These are phyloP conservation scores for Myzus persicae DNA, from an alignment of 1,140 invertebrate genomes.

Conservation along the genomic window DNA sequence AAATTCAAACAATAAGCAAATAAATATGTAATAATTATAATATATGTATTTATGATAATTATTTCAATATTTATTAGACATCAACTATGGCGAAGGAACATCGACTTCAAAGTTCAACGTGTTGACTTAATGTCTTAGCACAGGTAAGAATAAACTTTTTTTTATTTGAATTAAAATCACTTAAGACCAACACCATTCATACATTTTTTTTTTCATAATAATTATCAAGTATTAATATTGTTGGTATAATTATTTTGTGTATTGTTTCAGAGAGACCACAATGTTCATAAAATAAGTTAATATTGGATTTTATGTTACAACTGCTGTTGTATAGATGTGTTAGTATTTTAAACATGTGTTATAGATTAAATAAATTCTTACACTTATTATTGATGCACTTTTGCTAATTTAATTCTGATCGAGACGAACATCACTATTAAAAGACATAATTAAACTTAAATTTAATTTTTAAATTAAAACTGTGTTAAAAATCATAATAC, in stretches of 20 bases:
- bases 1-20: too few species aligned
- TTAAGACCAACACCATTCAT: neutral
- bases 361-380: neutral
- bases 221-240: too few species aligned
- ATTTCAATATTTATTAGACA: neutral
- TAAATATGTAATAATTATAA: too few species aligned
- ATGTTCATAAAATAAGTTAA: neutral
- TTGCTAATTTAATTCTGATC: neutral
- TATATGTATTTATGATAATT: too few species aligned
- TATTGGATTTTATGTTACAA: neutral
- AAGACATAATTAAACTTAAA: neutral
- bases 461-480: neutral
- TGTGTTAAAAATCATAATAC: neutral
- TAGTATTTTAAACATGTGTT: neutral
- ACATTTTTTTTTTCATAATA: neutral
- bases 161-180: neutral
- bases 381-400: neutral
- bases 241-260: neutral
- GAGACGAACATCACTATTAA: neutral
- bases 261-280: neutral
- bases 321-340: neutral
- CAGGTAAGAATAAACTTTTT: neutral
- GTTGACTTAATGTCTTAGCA: neutral
- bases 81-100: neutral
- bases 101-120: neutral